Conservation (phyloP, 2,113 vertebrate species). For the Festucalex cinctus region DNA sequence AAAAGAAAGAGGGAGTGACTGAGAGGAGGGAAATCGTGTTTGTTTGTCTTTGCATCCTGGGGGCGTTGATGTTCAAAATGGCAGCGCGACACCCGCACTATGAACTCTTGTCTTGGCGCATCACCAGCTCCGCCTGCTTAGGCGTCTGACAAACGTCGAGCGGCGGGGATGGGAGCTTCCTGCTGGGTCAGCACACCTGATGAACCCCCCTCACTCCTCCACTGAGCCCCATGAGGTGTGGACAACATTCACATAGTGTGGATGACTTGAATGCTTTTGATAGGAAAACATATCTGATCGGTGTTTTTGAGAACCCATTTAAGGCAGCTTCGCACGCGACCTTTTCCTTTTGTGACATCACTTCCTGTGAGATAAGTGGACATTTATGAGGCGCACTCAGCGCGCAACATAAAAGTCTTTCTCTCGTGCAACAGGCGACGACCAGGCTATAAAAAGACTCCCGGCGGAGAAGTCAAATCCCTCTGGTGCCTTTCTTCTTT, state of each 20-base stretch:
- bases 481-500: conserved; percentile 1
- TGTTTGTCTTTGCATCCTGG: conserved; percentile 15
- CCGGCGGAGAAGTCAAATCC: conserved; percentile 2
- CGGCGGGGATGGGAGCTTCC: conserved; percentile 49
- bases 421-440: neutral
- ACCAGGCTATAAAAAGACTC: conserved; percentile 9
- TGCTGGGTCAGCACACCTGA: conserved; percentile 36
- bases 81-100: conserved; percentile 51
- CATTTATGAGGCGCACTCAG: neutral
- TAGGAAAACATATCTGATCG: no score
- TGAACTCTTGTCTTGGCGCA: conserved; percentile 45
- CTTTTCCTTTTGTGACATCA: neutral
- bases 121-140: conserved; percentile 45
- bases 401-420: conserved; percentile 13
- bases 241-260: no score
- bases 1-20: neutral
- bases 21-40: neutral
- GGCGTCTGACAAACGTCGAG: conserved; percentile 34
- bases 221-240: neutral
- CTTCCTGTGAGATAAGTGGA: neutral
- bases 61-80: conserved; percentile 49
- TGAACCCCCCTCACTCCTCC: neutral
- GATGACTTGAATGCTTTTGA: no score
- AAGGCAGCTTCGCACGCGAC: no score
- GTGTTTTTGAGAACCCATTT: no score